Conservation (phyloP, 2,797 vertebrate genomes). For the Syngnathus rostellatus region DNA sequence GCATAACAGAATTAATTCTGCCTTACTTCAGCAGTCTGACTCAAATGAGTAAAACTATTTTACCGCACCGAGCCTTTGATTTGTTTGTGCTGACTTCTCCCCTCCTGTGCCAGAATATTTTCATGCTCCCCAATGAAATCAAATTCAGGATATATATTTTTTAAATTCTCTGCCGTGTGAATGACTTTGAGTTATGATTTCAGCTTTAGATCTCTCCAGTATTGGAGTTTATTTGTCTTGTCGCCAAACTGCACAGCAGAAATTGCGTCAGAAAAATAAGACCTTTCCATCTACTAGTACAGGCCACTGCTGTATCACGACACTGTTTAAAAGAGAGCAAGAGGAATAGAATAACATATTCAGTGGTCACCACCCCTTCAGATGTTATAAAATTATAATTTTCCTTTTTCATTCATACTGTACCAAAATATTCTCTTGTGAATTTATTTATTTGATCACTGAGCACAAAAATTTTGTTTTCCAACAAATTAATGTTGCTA, state of each 20-base stretch:
- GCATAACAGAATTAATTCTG: background rate
- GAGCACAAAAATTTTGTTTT: too few species aligned
- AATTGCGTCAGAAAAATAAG: background rate
- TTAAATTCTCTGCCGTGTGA: background rate
- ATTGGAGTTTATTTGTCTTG: background rate
- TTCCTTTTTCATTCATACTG: too few species aligned
- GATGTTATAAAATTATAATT: too few species aligned
- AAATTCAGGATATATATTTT: too few species aligned
- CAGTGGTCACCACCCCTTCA: background rate
- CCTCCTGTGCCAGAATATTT: slow-evolving; percentile 10
- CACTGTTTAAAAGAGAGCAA: background rate
- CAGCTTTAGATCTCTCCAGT: slow-evolving; percentile 5
- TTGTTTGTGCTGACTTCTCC: slow-evolving; percentile 7
- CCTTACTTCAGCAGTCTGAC: background rate
- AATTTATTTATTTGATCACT: too few species aligned
- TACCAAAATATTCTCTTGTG: too few species aligned
- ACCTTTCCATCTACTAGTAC: slow-evolving; percentile 6
- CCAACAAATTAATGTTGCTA: too few species aligned
- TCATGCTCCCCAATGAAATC: background rate
- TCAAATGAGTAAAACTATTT: background rate
- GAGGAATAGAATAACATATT: slow-evolving; percentile 1
- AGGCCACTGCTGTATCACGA: background rate
- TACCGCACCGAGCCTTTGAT: slow-evolving; percentile 19
- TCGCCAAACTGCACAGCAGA: background rate
- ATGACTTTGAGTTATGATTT: slow-evolving; percentile 14